Evolutionary conservation across 2,888 invertebrate species (phyloP), one percentile per base, ranked within the genome.

Genomic region (Hirtodrosophila cameraria): DNA sequence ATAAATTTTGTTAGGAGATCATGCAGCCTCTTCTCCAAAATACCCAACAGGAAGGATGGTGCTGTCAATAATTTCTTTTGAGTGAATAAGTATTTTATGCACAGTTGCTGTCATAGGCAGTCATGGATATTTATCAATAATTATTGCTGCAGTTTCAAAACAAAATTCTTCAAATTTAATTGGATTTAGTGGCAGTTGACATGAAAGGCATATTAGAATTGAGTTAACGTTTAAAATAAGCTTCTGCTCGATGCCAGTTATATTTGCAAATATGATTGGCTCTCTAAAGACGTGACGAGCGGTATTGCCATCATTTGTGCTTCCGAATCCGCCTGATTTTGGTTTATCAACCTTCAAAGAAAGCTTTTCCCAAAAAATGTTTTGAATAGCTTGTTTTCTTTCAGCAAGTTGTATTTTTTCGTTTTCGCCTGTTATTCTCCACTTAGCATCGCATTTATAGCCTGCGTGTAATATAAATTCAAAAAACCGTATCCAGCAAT

Each of bases 141-240:
- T 30, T 8, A 43, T 23, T 30, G 13, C 16, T 8, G 31, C 48
- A n/a, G 49, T 42, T 16, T 16, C n/a, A 30, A 12, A 35, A n/a
- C 48, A 57, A 16, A 45, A 46, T 1, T 6, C 11, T 23, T 57
- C 1, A 31, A 55, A 61, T 20, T 55, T 50, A 9, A 28, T 11
- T 1, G 45, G 4, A 45, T 52, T 36, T 23, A 52, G 25, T 20
- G 57, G 52, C 25, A 63, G 12, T 13, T 59, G 43, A 11, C 48
- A 53, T 4, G 59, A 63, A 4, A 63, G 43, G 23, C 43, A 50
- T 13, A 49, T 60, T 4, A 60, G 12, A 9, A 60, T 45, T 3
- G 7, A 45, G 7, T 28, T 39, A 2, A 57, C 20, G n/a, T 45
- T 39, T 1, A 1, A 3, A 12, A 62, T 58, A 7, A 57, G 20